Evolutionary conservation across 2,113 vertebrate species (phyloP).

Genomic region (Collichthys lucidus): DNA sequence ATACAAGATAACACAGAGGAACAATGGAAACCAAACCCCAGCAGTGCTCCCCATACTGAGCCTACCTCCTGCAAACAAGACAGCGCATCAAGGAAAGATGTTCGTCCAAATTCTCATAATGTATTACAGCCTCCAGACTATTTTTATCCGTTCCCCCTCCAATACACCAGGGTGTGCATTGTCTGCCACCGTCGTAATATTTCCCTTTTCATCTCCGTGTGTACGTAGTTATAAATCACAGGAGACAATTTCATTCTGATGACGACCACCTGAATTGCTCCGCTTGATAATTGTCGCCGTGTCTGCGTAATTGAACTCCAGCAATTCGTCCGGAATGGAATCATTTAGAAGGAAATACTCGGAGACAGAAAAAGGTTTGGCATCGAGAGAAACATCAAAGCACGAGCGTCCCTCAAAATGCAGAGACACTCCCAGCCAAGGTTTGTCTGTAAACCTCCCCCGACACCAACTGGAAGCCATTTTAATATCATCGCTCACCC

Average conservation of each 20-base stretch:
- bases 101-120: conserved; percentile 60
- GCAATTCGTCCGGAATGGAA: conserved; percentile 17
- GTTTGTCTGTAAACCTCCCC: neutral
- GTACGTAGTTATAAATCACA: conserved; percentile 40
- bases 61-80: conserved; percentile 61
- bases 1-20: conserved; percentile 62
- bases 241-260: conserved; percentile 47
- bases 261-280: conserved; percentile 28
- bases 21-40: conserved; percentile 69
- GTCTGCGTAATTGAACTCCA: conserved; percentile 38
- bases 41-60: conserved; percentile 47
- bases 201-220: conserved; percentile 43
- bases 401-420: neutral
- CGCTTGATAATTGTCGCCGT: conserved; percentile 28
- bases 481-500: conserved; percentile 4
- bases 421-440: neutral
- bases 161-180: conserved; percentile 34
- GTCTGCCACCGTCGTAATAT: conserved; percentile 25
- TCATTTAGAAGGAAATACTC: conserved; percentile 21
- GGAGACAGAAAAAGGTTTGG: neutral
- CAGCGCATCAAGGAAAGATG: conserved; percentile 50
- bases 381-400: conserved; percentile 24
- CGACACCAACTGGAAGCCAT: neutral
- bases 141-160: conserved; percentile 50
- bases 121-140: conserved; percentile 54